phyloP scores from a whole-genome alignment of 2,113 vertebrate genomes.

The Grantiella picta region DNA sequence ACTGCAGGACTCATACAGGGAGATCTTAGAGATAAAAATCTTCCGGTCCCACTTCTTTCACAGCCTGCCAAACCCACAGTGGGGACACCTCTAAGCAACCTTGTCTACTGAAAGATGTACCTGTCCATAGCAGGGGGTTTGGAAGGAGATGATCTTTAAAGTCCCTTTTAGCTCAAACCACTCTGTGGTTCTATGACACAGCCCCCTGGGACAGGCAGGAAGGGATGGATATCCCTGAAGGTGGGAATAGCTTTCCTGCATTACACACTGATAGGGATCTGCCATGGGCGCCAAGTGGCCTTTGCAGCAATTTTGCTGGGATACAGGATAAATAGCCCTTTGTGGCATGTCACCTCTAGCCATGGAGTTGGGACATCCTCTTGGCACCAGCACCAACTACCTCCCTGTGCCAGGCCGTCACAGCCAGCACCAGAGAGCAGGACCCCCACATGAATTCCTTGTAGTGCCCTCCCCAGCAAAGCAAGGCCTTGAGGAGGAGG shows the following conservation, averaged over 20 bases:
- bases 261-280: accelerated
- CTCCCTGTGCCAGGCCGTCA: background rate
- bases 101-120: background rate
- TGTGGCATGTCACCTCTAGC: background rate
- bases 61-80: background rate
- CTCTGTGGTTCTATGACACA: background rate
- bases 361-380: accelerated
- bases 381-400: accelerated
- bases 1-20: background rate
- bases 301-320: background rate
- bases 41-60: accelerated
- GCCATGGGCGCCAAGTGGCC: background rate
- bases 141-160: background rate
- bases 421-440: background rate
- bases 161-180: background rate
- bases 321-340: background rate
- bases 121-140: background rate
- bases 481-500: background rate
- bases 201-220: background rate
- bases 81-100: background rate
- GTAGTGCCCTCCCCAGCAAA: background rate
- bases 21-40: background rate
- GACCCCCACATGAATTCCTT: background rate
- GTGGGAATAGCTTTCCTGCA: background rate
- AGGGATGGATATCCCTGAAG: background rate